Evolutionary conservation across 64 coral and sea anemone species (phyloP), one percentile per base, ranked within the genome.

Genomic region (Cladopsammia gracilis): DNA sequence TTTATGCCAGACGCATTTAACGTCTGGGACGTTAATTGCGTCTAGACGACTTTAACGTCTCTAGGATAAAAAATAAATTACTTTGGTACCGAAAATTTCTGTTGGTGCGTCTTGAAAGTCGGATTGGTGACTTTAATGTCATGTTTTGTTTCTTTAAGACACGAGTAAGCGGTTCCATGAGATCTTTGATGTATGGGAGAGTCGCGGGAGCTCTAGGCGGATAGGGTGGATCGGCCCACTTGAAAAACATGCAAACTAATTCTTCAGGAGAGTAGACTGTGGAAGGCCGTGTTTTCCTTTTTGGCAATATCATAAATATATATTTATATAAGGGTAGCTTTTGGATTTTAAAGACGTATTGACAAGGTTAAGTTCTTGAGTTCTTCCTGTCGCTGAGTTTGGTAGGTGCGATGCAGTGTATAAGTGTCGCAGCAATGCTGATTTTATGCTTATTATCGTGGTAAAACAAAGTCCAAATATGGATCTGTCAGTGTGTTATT

Each of bases 151-250:
- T 57, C 57, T 70, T 73, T 13, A 92, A n/a, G 2, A 66, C 12
- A 7, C 89, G 24, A 42, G 58, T 92, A 0, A 84, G 13, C 6
- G 78, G 78, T 73, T 81, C 62, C 3, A 48, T 70, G 15, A 82
- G 20, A 19, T 78, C 68, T 70, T 73, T 82, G 52, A 91, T 64
- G 77, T 89, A 78, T 3, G 72, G 73, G 10, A 89, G 73, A 76
- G n/a, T 18, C 1, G 73, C 14, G 9, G 50, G 78, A 20, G 20
- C 11, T 0, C 15, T 60, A 6, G 15, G 25, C 3, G 42, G 25
- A 0, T 77, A 15, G 19, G 75, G 1, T 23, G 61, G 61, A 2
- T 49, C 62, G 0, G 48, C 26, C 10, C 1, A 15, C 18, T 70
- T 52, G 43, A 86, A 86, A 70, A 86, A 86, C 64, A 47, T 64